Evolutionary conservation across 2,888 invertebrate species (phyloP), one percentile per base, ranked within the genome.

Genomic region (Protophormia terraenovae): DNA sequence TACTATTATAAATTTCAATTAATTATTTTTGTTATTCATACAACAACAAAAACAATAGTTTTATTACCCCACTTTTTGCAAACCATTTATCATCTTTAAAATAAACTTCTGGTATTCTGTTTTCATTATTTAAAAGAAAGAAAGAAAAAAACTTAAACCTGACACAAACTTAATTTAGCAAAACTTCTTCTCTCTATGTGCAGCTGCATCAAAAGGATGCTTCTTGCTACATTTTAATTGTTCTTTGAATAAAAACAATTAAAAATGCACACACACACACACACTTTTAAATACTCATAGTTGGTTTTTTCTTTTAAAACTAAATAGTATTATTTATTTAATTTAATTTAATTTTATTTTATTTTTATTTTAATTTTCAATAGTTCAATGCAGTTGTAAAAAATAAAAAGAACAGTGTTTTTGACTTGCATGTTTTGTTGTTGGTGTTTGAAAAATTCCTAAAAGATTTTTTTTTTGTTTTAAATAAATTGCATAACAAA

Each of bases 61-160:
- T 69, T 71, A 41, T 55, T 67, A 62, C 62, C 53, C 55, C 62
- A 76, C 32, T 67, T 64, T 82, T 12, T n/a, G n/a, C 16, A 24
- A 60, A 60, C 29, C 60, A 83, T 78, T 83, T 78, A 83, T 83
- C 83, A 83, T 78, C 58, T 78, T 78, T 62, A 32, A 83, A 72
- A 77, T 50, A 77, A 83, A 72, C 66, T 78, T 66, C 22, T 16
- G n/a, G 2, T 66, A 38, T 69, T 76, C 16, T 45, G 27, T n/a
- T 66, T 8, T 3, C 22, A 24, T 4, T n/a, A 19, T 14, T 76
- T 27, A 53, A 53, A 27, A 12, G 27, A 8, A n/a, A 16, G 16
- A 22, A 16, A 58, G 41, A 50, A 55, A 55, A 47, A 14, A 38
- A 72, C 45, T 22, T 29, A 35, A 47, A 67, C 27, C 67, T 78